A percentile compares a stretch with the other conserved stretches of the same genome.
phyloP scores from a whole-genome alignment of 2,888 invertebrate species.

The Drosophila nr. perissopoda region DNA sequence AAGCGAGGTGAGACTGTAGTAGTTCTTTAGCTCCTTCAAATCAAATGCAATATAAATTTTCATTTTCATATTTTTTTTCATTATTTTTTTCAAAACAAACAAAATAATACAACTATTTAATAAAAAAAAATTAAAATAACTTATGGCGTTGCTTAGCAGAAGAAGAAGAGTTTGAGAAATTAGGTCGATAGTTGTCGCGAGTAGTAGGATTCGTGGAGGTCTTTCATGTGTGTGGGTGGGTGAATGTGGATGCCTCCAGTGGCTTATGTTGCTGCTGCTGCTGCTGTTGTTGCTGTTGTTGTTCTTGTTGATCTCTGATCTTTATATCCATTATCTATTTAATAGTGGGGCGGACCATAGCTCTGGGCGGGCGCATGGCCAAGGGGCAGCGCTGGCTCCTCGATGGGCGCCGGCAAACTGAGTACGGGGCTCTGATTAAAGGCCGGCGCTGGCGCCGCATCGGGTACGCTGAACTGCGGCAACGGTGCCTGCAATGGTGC shows the following conservation, averaged over 20 bases:
- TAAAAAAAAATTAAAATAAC: slow-evolving; percentile 72
- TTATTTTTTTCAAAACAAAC: slow-evolving; percentile 54
- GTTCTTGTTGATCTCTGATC: slow-evolving; percentile 16
- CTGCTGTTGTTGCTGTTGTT: slow-evolving; percentile 10
- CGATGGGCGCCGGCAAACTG: slow-evolving; percentile 44
- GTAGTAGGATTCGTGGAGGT: slow-evolving; percentile 46
- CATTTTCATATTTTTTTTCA: slow-evolving; percentile 26
- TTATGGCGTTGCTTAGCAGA: slow-evolving; percentile 57
- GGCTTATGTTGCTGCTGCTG: slow-evolving; percentile 18
- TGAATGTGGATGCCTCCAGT: slow-evolving; percentile 32
- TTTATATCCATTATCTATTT: slow-evolving; percentile 38
- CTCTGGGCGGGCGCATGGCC: slow-evolving; percentile 69
- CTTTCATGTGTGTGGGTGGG: slow-evolving; percentile 21
- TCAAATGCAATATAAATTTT: neutral
- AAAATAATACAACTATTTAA: slow-evolving; percentile 46
- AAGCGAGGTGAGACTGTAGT: neutral
- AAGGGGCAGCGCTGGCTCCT: slow-evolving; percentile 56
- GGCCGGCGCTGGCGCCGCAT: slow-evolving; percentile 45
- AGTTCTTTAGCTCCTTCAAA: neutral
- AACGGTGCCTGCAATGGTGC: slow-evolving; percentile 38
- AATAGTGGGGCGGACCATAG: slow-evolving; percentile 71
- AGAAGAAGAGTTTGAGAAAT: slow-evolving; percentile 15
- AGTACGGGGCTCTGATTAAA: slow-evolving; percentile 45
- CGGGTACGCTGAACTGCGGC: slow-evolving; percentile 50
- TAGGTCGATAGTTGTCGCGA: slow-evolving; percentile 34